These are phyloP conservation scores for Linnaemya tessellans DNA, from an alignment of 2,888 invertebrate species.

Conservation along the genomic window DNA sequence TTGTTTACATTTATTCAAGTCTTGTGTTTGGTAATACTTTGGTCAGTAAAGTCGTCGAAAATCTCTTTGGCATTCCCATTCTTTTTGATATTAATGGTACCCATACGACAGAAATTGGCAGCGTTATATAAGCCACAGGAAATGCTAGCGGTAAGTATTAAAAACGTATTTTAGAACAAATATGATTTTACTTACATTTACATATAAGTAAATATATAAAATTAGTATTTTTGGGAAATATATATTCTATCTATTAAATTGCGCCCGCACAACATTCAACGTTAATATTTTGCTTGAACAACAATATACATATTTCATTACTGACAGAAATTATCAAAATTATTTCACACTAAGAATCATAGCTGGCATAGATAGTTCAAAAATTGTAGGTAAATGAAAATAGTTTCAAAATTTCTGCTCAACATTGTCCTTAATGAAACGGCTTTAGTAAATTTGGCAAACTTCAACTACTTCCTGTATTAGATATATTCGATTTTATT, in stretches of 20 bases:
- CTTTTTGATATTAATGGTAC: constrained; percentile 95
- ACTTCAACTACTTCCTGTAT: too few species aligned
- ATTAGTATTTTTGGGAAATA: not conserved
- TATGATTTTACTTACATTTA: not conserved
- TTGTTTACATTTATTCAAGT: constrained; percentile 94
- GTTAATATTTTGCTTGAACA: too few species aligned
- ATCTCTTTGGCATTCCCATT: constrained; percentile 97
- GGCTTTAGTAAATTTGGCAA: too few species aligned
- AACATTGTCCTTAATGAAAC: too few species aligned
- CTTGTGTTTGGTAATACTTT: constrained; percentile 89
- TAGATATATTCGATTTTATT: constrained; percentile 8
- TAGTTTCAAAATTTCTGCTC: too few species aligned
- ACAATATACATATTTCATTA: too few species aligned
- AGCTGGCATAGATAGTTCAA: too few species aligned
- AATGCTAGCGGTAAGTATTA: constrained; percentile 89
- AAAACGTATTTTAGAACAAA: not conserved
- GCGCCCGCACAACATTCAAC: too few species aligned
- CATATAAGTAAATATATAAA: too few species aligned
- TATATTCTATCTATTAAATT: not conserved
- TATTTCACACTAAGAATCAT: too few species aligned
- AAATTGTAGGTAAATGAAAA: too few species aligned
- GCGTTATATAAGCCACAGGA: constrained; percentile 91
- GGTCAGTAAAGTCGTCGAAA: constrained; percentile 94
- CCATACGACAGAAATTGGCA: constrained; percentile 89
- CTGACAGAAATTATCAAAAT: too few species aligned